These are phyloP conservation scores for Cetoscarus ocellatus DNA, from an alignment of 2,797 vertebrate species.

Conservation along the genomic window DNA sequence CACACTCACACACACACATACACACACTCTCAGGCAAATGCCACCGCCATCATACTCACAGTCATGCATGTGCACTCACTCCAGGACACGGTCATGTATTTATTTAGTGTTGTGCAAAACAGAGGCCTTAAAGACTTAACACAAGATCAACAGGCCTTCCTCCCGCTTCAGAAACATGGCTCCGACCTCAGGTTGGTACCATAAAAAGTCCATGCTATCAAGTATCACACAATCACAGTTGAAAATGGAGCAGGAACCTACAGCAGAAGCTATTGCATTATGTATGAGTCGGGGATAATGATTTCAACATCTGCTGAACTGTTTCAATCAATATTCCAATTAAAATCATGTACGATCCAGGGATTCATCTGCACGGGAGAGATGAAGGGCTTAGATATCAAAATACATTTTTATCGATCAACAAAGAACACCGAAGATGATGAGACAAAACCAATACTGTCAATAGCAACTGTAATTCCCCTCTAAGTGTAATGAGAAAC, in stretches of 20 bases:
- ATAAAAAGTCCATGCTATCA: conserved; percentile 13
- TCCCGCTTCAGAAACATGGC: conserved; percentile 13
- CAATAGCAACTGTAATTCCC: conserved; percentile 2
- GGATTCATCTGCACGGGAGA: conserved; percentile 13
- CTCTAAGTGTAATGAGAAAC: neutral
- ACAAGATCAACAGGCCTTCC: conserved; percentile 20
- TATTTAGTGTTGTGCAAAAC: conserved; percentile 10
- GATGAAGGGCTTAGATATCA: conserved; percentile 6
- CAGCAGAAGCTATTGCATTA: conserved; percentile 18
- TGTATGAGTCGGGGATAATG: conserved; percentile 22
- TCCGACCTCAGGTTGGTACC: conserved; percentile 10
- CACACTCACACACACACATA: conserved; percentile 17
- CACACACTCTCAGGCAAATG: conserved; percentile 23
- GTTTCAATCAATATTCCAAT: conserved; percentile 31
- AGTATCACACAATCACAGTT: conserved; percentile 24
- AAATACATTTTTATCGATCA: conserved; percentile 3
- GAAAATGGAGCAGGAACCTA: conserved; percentile 25
- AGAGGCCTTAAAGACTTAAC: conserved; percentile 1
- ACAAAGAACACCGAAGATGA: conserved; percentile 17
- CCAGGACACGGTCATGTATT: conserved; percentile 40
- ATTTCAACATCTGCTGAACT: conserved; percentile 31
- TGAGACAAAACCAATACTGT: conserved; percentile 8
- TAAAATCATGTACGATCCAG: conserved; percentile 20
- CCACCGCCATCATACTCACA: conserved; percentile 5
- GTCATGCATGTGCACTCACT: conserved; percentile 21